Evolutionary conservation across 2,888 invertebrate genomes (phyloP), one percentile per base, ranked within the genome.

Genomic region (Trissolcus japonicus): DNA sequence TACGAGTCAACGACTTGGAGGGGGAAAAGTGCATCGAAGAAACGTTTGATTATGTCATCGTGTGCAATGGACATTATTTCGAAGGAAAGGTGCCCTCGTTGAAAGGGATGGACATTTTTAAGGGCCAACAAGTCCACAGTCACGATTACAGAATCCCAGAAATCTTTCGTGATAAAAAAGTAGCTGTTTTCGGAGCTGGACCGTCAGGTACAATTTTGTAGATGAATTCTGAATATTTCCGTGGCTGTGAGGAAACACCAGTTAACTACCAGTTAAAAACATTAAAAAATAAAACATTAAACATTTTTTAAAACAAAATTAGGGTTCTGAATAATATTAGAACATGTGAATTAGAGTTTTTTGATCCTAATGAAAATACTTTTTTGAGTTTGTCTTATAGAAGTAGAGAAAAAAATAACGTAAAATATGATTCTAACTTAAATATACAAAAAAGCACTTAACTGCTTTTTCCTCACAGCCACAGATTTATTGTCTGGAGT

Each of bases 21-120:
- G 81, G 76, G 13, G 81, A 86, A 50, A 71, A 51, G 25, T 66
- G 72, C 4, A 14, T 60, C 7, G 83, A 79, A 6, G 88, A 89
- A 66, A 82, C 80, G 17, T 90, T 89, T 74, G 89, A 90, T 67
- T 88, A 84, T 1, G 83, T 90, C 40, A 88, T 90, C 87, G 85
- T 89, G 7, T 90, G 90, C 81, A 90, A 89, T 69, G 90, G 90
- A 1, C 92, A 92, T 84, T 92, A 91, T 81, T 90, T 90, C 50
- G 87, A 90, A 16, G 92, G 92, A 0, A 83, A 86, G 46, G 65
- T 88, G 9, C 92, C 92, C 0, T 79, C 83, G 2, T 84, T 92
- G 41, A 83, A 86, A 59, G 91, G 91, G 4, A 80, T 87, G 35
- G 87, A 90, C 0, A 63, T 80, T 6, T 91, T 90, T 82, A 76